Base-by-base conservation (phyloP, 2,888 invertebrate species). In the Sipha maydis region DNA sequence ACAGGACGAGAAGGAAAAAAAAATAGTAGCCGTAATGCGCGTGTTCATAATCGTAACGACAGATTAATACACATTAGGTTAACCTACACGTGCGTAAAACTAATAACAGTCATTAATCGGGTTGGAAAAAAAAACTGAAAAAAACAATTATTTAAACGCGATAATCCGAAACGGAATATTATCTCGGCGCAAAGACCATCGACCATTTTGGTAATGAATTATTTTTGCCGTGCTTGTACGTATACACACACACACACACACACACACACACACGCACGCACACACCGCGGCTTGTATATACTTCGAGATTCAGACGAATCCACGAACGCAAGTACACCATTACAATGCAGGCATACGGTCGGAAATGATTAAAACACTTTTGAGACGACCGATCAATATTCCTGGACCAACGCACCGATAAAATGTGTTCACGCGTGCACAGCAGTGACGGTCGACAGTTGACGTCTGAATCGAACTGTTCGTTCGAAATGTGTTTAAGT, bases 81-180 rank as follows among this genome's bases (percentile, higher is more conserved):
- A 14, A 14, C 48, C 48, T 14, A 14, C 14, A 48, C 48, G 14
- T 14, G 61, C 61, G 25, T 25, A 61, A 3, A 25, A 25, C 61
- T 69, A 69, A 69, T 69, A 69, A 69, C 69, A 69, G 69, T 28
- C n/a, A 69, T 28, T 69, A 69, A 69, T 69, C 28, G 11, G 69
- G 14, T 69, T 17, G 69, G 11, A 69, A 11, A 69, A 11, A 69
- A 69, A 69, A 28, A 9, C 8, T n/a, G 25, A 69, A 69, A 28
- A 69, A 28, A 69, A 69, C 25, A 48, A 48, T 48, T 48, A 34
- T 34, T 25, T 21, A 3, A 2, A 61, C 61, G 21, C 7, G 25
- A 21, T 61, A 21, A 25, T 61, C 1, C 61, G 25, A 61, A 61
- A 21, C 8, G 14, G 11, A 48, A 25, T 21, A 25, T 3, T 61